A percentile compares a stretch with the other conserved stretches of the same genome.
phyloP scores from a whole-genome alignment of 2,113 vertebrate species.

The Sander vitreus region DNA sequence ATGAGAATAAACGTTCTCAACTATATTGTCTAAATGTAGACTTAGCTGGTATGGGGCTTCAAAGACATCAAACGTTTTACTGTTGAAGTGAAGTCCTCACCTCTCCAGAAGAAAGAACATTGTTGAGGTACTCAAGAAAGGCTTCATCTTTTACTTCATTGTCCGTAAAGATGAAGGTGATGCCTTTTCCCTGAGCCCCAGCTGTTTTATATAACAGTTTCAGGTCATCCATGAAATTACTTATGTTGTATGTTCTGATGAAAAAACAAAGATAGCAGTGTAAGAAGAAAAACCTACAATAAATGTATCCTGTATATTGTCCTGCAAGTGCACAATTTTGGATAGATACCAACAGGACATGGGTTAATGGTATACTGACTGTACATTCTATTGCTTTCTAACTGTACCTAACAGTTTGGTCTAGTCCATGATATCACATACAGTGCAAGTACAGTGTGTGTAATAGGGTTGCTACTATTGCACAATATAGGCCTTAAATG shows the following conservation, averaged over 20 bases:
- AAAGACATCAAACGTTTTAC: background rate
- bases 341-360: background rate
- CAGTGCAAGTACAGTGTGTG: too few species aligned
- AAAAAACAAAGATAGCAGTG: constrained; percentile 26
- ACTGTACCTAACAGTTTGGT: background rate
- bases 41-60: background rate
- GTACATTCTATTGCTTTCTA: background rate
- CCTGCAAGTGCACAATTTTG: background rate
- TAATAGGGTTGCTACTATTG: background rate
- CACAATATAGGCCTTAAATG: background rate
- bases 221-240: constrained; percentile 88
- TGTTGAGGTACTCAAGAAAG: constrained; percentile 90
- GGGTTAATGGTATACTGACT: background rate
- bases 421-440: background rate
- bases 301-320: background rate
- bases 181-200: constrained; percentile 84
- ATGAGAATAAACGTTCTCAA: background rate
- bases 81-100: constrained; percentile 32
- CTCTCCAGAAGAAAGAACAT: constrained; percentile 87
- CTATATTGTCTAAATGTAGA: background rate
- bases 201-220: constrained; percentile 85
- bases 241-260: constrained; percentile 84
- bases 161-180: constrained; percentile 89
- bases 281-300: background rate
- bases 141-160: constrained; percentile 89